These are phyloP conservation scores for Sipha maydis DNA, from an alignment of 2,888 invertebrate genomes.

Conservation along the genomic window DNA sequence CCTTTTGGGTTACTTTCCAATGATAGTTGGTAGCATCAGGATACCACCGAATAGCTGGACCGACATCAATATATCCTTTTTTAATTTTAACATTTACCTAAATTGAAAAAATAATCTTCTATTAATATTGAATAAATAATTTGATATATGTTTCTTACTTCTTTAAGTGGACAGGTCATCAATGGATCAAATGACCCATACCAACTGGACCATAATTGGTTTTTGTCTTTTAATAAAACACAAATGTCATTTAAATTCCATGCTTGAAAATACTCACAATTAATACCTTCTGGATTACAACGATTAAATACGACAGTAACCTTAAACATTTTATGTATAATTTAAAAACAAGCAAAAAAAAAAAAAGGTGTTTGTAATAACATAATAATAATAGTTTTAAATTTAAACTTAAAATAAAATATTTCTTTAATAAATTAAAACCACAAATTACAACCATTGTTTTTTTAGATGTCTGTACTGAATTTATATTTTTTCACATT, in stretches of 20 bases:
- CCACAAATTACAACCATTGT: too few species aligned
- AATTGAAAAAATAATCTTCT: neutral
- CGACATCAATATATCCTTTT: neutral
- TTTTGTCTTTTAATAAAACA: neutral
- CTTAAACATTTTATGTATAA: too few species aligned
- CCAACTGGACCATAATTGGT: conserved; percentile 8
- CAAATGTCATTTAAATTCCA: neutral
- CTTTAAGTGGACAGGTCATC: neutral
- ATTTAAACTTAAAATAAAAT: too few species aligned
- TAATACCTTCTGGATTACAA: conserved; percentile 2
- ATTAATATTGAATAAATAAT: neutral
- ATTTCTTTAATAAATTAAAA: too few species aligned
- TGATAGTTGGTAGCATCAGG: neutral
- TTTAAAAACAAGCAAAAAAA: too few species aligned
- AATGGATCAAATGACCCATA: neutral
- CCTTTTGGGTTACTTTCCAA: conserved; percentile 11
- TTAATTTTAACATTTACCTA: neutral
- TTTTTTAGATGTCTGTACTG: too few species aligned
- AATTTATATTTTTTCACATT: too few species aligned
- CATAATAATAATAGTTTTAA: too few species aligned
- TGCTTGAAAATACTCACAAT: conserved; percentile 26
- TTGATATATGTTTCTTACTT: neutral
- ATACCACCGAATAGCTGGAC: neutral
- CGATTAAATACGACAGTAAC: neutral
- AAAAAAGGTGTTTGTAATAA: too few species aligned